Conservation (phyloP, 2,113 vertebrate species). For the Rhabdornis inornatus region DNA sequence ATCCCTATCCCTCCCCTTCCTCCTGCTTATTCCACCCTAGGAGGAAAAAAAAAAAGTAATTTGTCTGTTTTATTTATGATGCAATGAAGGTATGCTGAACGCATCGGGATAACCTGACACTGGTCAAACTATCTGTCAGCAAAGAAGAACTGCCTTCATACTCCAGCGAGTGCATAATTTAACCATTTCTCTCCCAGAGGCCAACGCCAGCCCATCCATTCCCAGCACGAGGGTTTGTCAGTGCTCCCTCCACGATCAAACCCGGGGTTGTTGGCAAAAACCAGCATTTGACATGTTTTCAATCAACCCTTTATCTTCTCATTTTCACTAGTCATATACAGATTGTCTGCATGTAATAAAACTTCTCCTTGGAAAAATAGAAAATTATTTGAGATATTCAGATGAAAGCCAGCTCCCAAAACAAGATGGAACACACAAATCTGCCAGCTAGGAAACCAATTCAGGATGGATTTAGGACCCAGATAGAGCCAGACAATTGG, state of each 20-base stretch:
- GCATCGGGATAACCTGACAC: constrained; percentile 91
- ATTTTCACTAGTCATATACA: neutral
- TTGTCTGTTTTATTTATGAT: constrained; percentile 99
- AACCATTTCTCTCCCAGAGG: constrained; percentile 83
- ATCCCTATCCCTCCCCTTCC: constrained; percentile 64
- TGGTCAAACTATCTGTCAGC: constrained; percentile 94
- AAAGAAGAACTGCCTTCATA: constrained; percentile 94
- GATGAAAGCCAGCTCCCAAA: constrained; percentile 32
- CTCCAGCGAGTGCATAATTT: constrained; percentile 85
- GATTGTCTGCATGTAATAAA: constrained; percentile 44
- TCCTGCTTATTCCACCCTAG: constrained; percentile 74
- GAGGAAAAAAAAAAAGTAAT: constrained; percentile 78
- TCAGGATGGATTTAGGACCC: constrained; percentile 54
- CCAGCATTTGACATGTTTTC: constrained; percentile 1
- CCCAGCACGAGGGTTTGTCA: neutral
- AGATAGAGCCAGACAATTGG: constrained; percentile 39
- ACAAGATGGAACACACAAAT: constrained; percentile 48
- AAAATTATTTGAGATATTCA: constrained; percentile 33
- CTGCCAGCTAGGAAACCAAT: constrained; percentile 54
- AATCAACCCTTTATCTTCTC: constrained; percentile 36
- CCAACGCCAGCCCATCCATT: constrained; percentile 12
- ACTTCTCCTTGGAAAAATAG: constrained; percentile 34
- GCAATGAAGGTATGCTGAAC: constrained; percentile 95
- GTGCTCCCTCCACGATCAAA: neutral
- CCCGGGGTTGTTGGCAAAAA: constrained; percentile 2